Evolutionary conservation across 1,140 invertebrate genomes (phyloP), one percentile per base, ranked within the genome.

Genomic region (Drosophila arawakana): DNA sequence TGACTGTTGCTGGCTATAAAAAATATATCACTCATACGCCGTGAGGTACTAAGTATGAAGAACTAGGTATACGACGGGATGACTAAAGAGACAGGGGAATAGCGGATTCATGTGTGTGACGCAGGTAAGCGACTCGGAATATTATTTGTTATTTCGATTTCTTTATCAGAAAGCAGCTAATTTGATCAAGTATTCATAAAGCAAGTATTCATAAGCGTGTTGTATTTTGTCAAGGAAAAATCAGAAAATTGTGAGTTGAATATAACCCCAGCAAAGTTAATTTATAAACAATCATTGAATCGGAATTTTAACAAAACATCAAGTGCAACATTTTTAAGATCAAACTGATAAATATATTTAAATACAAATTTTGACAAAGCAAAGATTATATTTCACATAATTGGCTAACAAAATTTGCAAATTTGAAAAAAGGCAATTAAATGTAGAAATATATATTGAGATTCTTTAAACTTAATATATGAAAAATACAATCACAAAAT

Each of bases 1-100:
- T 81, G 80, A 78, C 77, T 88, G 77, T 89, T 83, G 81, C 84
- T 75, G 76, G 70, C 74, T 67, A 80, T 88, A 88, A 89, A 86
- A 86, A 73, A 82, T 74, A 79, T 70, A 65, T 74, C 65, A 88
- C 78, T 89, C 81, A 86, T 82, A 88, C 83, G 83, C 73, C 84
- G 65, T 78, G 83, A 80, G 84, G 77, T 77, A 80, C 73, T 62
- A 78, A 75, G 74, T 58, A 78, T 68, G 55, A 75, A 58, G 65
- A 83, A 76, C 71, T 68, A 67, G 46, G 49, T 58, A 30, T 39
- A 43, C 15, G 15, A 10, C 50, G 13, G 34, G 30, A 44, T 37
- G 41, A 34, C 39, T 54, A 57, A 30, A 57, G n/a, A 7, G 8
- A 30, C 2, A 47, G 7, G 15, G 37, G 11, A 7, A n/a, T 7